Conservation (phyloP, 2,113 vertebrate genomes). For the Egretta garzetta region DNA sequence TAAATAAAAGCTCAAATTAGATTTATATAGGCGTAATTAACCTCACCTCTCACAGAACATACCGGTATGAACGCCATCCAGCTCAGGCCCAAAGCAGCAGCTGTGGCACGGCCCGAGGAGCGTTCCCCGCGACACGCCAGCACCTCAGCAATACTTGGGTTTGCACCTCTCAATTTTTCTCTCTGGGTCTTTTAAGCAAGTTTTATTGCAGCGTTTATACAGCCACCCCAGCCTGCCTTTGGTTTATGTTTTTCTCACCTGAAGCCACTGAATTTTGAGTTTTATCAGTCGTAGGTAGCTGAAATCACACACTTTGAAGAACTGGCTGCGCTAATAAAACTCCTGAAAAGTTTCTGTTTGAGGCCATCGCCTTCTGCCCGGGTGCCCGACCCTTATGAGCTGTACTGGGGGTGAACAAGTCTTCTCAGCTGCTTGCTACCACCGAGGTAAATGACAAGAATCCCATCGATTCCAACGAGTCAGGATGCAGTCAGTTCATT, state of each 20-base stretch:
- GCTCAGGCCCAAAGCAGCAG: too few species aligned
- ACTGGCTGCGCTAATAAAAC: neutral
- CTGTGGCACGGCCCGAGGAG: neutral
- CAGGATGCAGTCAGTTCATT: neutral
- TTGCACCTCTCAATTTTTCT: neutral
- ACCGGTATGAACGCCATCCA: too few species aligned
- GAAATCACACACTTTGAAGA: neutral
- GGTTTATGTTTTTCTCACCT: conserved; percentile 12
- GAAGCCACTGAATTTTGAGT: neutral
- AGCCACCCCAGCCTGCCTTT: neutral
- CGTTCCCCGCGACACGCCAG: neutral
- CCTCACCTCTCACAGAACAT: too few species aligned
- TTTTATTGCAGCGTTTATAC: conserved; percentile 6
- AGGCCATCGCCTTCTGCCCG: neutral
- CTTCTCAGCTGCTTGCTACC: neutral
- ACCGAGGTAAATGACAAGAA: neutral
- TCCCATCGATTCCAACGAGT: neutral
- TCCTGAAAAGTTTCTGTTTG: neutral
- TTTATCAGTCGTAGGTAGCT: neutral
- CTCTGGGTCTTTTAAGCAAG: neutral
- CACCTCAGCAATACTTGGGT: neutral
- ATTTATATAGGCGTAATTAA: too few species aligned
- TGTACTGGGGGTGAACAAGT: neutral
- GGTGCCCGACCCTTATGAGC: neutral
- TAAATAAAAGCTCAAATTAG: too few species aligned